These are phyloP conservation scores for Cryptomyrus ogoouensis DNA, from an alignment of 2,113 vertebrate species.

Conservation along the genomic window DNA sequence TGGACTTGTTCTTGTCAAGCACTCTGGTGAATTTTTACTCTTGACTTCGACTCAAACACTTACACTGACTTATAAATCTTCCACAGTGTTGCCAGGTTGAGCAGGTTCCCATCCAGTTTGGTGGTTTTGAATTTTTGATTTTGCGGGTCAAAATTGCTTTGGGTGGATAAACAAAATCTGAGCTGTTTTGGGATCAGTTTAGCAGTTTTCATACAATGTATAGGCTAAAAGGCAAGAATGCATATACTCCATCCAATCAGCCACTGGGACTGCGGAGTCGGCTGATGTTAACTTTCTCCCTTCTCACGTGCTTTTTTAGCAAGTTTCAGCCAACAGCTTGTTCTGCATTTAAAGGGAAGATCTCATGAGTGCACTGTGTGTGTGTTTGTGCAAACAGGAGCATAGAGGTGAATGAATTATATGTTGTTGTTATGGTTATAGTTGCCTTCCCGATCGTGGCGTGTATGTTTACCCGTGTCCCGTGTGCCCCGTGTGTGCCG, in stretches of 20 bases:
- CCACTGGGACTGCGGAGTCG: background rate
- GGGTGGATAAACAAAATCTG: background rate
- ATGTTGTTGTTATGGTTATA: too few species aligned
- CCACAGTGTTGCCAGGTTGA: background rate
- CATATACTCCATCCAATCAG: background rate
- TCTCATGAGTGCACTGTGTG: background rate
- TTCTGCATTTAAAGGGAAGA: background rate
- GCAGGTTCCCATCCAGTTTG: background rate
- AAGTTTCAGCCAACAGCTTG: background rate
- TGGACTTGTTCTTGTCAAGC: background rate
- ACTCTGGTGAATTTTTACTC: background rate
- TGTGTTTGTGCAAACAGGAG: too few species aligned
- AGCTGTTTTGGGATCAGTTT: background rate
- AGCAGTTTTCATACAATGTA: background rate
- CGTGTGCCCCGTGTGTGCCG: too few species aligned
- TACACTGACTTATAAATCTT: background rate
- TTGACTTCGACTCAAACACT: background rate
- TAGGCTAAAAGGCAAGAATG: background rate
- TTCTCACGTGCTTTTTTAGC: background rate
- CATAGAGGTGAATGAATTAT: too few species aligned
- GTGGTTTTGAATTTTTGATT: background rate
- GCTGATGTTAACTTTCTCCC: background rate
- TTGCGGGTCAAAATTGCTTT: background rate
- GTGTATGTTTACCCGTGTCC: too few species aligned
- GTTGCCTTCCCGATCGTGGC: too few species aligned